Base-by-base conservation (phyloP, 2,113 vertebrate genomes). In the Melanerpes aurifrons region DNA sequence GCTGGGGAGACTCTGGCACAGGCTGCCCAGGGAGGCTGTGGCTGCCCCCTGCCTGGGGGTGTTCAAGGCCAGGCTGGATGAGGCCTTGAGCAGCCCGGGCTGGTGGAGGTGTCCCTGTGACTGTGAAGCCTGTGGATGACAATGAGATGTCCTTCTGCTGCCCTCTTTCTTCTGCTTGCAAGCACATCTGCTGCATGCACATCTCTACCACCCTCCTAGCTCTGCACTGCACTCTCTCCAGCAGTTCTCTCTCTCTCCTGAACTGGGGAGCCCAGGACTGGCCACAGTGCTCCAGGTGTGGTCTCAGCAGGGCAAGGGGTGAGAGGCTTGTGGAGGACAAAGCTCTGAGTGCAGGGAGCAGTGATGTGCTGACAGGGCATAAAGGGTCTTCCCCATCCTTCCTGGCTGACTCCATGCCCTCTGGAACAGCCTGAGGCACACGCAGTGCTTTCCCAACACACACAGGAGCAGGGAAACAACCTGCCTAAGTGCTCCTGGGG, bases 101-200 rank as follows among this genome's bases (percentile, higher is more conserved):
- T 45, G 43, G 43, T 15, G 43, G 43, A 43, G 43, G 43, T 43
- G 43, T 43, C 43, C 43, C 43, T 43, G 22, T 53, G 50, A 53
- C 19, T 47, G 7, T 47, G 47, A 47, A 47, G 47, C 16, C 40
- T 14, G 32, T 11, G 71, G 57, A 35, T 26, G 35, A 63, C 67
- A 31, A 88, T 72, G 78, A 57, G 62, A 12, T 76, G 68, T 92
- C 90, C 93, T 93, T 95, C 77, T 95, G 91, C 92, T 93, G 95
- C 94, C 95, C 89, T 91, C 92, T 96, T 86, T 53, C 94, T 94
- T 93, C 87, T 86, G 4, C 66, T 81, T 70, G 83, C 40, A 68
- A 86, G 74, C 54, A 31, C 53, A 32, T 84, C 77, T 67, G 69
- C 86, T 50, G 32, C 17, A 1, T 63, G 32, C 15, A 1, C 59